Base-by-base conservation (phyloP, 2,797 vertebrate genomes). In the Avahi laniger region DNA sequence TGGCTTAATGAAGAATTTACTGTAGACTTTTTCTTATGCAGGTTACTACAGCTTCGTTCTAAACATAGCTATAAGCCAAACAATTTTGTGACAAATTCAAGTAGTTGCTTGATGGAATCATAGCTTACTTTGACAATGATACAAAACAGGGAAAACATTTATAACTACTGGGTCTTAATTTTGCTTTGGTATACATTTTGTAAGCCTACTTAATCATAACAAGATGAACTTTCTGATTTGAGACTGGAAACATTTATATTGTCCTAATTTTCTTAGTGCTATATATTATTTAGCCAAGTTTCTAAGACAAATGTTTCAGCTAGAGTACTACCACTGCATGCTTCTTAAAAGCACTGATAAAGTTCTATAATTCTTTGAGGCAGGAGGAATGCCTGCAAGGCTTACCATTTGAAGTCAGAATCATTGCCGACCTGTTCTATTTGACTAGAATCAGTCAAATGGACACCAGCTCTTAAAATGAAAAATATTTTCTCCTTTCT, bases 401-500 rank as follows among this genome's bases (percentile, higher is more conserved):
- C 7, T 46, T 69, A 33, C n/a, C 43, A 38, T 52, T 73, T 70
- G 41, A 90, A 94, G 54, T 92, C 33, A 63, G 38, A 82, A n/a
- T 59, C 63, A 85, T 30, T 46, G 48, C 4, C 6, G 33, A 93
- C 3, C 24, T 38, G 67, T 72, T 78, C 38, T 35, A 57, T 76
- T 72, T 73, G 26, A 69, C 54, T 54, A 46, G 61, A 85, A 72
- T 81, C 81, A 14, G n/a, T 84, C 76, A 92, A 65, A 91, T 12
- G 54, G 67, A 61, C 2, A 81, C 7, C 43, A 61, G 7, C 12
- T 43, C 33, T 97, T 92, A 80, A 79, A 76, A 83, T 83, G 76
- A 85, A 93, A 94, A 81, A 85, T 73, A 78, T 54, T 46, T 65
- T 50, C 85, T 91, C 50, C 28, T 88, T 11, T 61, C n/a, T 73